Base-by-base conservation (phyloP, 2,113 vertebrate genomes). In the Eclectus roratus region DNA sequence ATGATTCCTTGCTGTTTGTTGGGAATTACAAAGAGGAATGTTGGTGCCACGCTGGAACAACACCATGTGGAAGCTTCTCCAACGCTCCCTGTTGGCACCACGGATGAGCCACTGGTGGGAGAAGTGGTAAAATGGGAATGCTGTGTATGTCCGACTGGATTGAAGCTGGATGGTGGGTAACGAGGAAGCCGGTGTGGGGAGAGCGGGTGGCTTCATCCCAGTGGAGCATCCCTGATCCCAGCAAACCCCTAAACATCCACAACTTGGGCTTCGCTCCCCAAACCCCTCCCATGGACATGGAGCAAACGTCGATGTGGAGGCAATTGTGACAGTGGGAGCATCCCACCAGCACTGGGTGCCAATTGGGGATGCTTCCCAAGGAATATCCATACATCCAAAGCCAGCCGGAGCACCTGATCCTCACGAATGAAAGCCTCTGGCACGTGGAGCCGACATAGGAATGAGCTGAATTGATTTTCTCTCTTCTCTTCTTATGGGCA, bases 291-390 rank as follows among this genome's bases (percentile, higher is more conserved):
- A 2, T 1, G 24, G 61, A 8, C 4, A 3, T 41, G 50, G 15
- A 31, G 28, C n/a, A 18, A 41, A n/a, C 4, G 1, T 41, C 2
- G 1, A 23, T 0, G 25, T 0, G 12, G 27, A 1, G 1, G 49
- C 7, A 2, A 16, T 13, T 13, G 24, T 37, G 0, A 18, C 43
- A 18, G 39, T 1, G 13, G 17, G 50, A 65, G 33, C 23, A 4
- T 56, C 58, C 65, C 14, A 0, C 56, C 2, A 4, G 55, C 25
- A 1, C 8, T 13, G 3, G 29, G 28, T 19, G 13, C 41, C 13
- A 0, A 37, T 15, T 19, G 9, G 14, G 39, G 46, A 33, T 0
- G 6, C 20, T 1, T 5, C 53, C 3, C 1, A 6, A 3, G n/a
- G 61, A 18, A 21, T 37, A 29, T 29, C 55, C 10, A 1, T 24